Evolutionary conservation across 2,113 vertebrate genomes (phyloP).

Genomic region (Orthonyx spaldingii): DNA sequence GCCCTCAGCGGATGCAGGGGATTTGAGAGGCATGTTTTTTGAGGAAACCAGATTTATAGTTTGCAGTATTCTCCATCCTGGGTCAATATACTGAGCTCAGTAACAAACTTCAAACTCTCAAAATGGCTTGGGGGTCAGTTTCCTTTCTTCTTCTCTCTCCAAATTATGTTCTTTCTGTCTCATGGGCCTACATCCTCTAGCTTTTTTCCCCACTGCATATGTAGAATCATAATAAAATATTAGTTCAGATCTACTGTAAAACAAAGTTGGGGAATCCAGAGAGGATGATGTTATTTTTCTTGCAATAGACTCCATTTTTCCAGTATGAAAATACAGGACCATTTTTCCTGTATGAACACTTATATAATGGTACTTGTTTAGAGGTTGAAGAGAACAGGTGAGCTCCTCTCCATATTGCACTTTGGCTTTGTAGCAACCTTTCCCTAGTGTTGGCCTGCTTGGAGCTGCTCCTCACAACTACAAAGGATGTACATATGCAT

Average conservation of each 20-base stretch:
- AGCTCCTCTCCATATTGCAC: background rate
- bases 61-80: background rate
- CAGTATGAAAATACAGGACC: background rate
- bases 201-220: background rate
- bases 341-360: background rate
- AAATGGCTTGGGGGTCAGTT: background rate
- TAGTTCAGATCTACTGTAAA: background rate
- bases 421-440: background rate
- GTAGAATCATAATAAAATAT: background rate
- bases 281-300: background rate
- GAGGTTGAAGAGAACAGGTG: background rate
- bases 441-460: background rate
- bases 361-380: background rate
- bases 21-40: conserved; percentile 66
- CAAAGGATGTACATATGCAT: background rate
- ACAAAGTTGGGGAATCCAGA: background rate
- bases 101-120: background rate
- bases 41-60: conserved; percentile 39
- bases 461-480: background rate
- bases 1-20: conserved; percentile 53
- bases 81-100: background rate
- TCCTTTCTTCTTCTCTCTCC: background rate
- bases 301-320: background rate
- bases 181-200: background rate
- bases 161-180: background rate